A percentile compares a stretch with the other conserved stretches of the same genome.
Evolutionary conservation across 1,140 invertebrate genomes (phyloP).

Genomic region (Macrobrachium nipponense): DNA sequence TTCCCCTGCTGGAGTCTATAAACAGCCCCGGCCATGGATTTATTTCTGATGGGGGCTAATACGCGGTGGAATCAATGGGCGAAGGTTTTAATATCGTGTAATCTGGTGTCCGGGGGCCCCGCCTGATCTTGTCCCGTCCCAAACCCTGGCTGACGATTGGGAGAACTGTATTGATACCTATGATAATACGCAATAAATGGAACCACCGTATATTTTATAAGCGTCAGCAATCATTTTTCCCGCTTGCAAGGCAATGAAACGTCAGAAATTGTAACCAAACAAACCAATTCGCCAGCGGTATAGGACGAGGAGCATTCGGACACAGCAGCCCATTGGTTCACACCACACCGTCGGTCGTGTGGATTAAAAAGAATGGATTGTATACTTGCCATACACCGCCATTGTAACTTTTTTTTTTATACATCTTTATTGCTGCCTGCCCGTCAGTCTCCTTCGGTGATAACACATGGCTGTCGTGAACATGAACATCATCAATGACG

Average conservation of each 20-base stretch:
- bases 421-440: neutral
- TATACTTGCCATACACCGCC: slow-evolving; percentile 40
- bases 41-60: slow-evolving; percentile 60
- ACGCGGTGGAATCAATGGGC: slow-evolving; percentile 55
- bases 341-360: slow-evolving; percentile 46
- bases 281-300: neutral
- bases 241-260: neutral
- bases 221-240: neutral
- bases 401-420: neutral
- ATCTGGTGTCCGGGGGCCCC: slow-evolving; percentile 50
- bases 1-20: slow-evolving; percentile 37
- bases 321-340: slow-evolving; percentile 41
- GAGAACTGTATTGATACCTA: neutral
- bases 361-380: slow-evolving; percentile 62
- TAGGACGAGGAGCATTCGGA: slow-evolving; percentile 17
- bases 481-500: neutral
- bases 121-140: slow-evolving; percentile 32
- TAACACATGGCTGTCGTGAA: neutral
- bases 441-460: neutral
- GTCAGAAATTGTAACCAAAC: neutral
- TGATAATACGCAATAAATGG: neutral
- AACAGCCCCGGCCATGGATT: slow-evolving; percentile 52
- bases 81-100: slow-evolving; percentile 59
- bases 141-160: neutral
- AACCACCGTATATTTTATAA: neutral